Conservation (phyloP, 2,113 vertebrate genomes). For the Pagrus major region DNA sequence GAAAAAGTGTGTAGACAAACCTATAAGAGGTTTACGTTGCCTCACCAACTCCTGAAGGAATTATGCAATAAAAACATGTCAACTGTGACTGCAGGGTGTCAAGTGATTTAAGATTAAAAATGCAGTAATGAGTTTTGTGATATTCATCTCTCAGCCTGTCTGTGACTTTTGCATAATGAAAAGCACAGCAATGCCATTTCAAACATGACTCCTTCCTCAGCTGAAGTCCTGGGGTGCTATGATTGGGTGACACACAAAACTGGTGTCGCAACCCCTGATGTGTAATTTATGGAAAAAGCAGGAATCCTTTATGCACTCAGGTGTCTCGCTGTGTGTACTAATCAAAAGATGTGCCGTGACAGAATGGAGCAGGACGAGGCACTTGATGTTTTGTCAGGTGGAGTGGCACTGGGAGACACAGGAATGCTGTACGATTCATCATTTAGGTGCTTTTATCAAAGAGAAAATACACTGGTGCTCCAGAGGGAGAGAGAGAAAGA, state of each 20-base stretch:
- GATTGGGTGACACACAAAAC: constrained; percentile 59
- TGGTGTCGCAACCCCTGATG: constrained; percentile 61
- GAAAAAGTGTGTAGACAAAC: constrained; percentile 1
- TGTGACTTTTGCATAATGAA: constrained; percentile 42
- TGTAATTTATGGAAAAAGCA: constrained; percentile 69
- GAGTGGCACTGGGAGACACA: constrained; percentile 50
- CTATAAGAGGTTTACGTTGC: neutral
- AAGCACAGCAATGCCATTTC: constrained; percentile 49
- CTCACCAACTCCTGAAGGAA: constrained; percentile 20
- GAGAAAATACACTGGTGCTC: constrained; percentile 50
- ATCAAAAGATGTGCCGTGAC: constrained; percentile 71
- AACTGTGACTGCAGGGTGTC: constrained; percentile 3
- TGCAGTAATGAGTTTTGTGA: constrained; percentile 46
- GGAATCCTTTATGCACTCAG: constrained; percentile 56
- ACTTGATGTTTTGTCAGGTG: constrained; percentile 71
- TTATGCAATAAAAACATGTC: constrained; percentile 32
- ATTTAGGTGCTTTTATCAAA: constrained; percentile 65
- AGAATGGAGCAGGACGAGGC: constrained; percentile 50
- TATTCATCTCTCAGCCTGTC: constrained; percentile 13
- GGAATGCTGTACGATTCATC: constrained; percentile 65
- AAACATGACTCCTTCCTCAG: constrained; percentile 25
- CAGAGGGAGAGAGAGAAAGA: neutral
- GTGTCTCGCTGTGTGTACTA: constrained; percentile 65
- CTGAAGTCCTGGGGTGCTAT: constrained; percentile 42
- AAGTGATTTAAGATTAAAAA: constrained; percentile 45